Base-by-base conservation (phyloP, 1,140 invertebrate species). In the Delia radicum region DNA sequence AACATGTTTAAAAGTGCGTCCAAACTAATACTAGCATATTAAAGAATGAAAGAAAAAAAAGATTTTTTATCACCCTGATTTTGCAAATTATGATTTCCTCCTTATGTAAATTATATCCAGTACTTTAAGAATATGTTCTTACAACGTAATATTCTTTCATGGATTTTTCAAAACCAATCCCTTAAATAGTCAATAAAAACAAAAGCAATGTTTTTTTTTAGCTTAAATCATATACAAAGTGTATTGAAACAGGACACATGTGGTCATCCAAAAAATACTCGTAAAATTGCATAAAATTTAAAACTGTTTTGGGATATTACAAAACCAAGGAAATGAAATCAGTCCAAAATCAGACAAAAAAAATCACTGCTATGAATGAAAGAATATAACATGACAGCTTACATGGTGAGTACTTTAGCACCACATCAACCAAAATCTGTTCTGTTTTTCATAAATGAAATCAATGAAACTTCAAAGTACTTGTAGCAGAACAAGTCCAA, bases 391-490 rank as follows among this genome's bases (percentile, higher is more conserved):
- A 65, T 65, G 62, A 65, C 62, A 65, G 62, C 13, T 65, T 65
- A 65, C 62, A 65, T 65, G 62, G 62, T 65, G 62, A 65, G 62
- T 65, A 65, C 62, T 65, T 65, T 65, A 65, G 62, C 27, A 29
- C 62, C 62, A 65, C 27, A 65, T 65, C 62, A 65, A 65, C 12
- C 26, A 65, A 65, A 65, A 65, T 65, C 26, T 65, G 24, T 27
- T 65, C 27, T 28, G 10, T 65, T 65, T 2, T 27, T 28, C 26
- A 8, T 2, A 26, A 65, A 29, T 26, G 13, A 48, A 24, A 24
- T 55, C n/a, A 55, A 21, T 55, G 18, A 55, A 7, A 18, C 48
- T 55, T 55, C 28, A 28, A 29, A 29, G 27, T 28, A 28, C 24
- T 28, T 65, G 62, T 28, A 27, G 24, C 27, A 28, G 12, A 65